A percentile compares a stretch with the other conserved stretches of the same genome.
Conservation (phyloP, 2,888 invertebrate genomes). For the Microctonus brassicae region DNA sequence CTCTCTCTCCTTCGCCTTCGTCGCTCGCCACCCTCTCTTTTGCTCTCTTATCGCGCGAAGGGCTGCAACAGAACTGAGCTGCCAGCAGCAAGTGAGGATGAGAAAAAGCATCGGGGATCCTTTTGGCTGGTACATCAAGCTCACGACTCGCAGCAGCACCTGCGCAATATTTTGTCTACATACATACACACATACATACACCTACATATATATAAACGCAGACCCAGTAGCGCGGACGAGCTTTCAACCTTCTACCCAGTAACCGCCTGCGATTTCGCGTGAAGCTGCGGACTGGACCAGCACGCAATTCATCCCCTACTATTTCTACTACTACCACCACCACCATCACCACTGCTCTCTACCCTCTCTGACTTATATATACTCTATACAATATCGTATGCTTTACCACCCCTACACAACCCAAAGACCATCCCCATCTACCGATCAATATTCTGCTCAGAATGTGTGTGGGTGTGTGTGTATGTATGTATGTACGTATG, state of each 20-base stretch:
- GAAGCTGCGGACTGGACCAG: conserved; percentile 68
- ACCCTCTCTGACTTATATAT: too few species aligned
- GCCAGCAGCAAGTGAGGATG: conserved; percentile 19
- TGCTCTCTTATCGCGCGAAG: conserved; percentile 47
- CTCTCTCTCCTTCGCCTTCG: too few species aligned
- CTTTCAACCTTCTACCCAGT: conserved; percentile 38
- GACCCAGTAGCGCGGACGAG: conserved; percentile 21
- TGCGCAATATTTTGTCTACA: too few species aligned
- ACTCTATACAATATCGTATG: too few species aligned
- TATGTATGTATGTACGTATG: background rate
- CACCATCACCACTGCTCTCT: conserved; percentile 62
- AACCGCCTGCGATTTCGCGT: conserved; percentile 59
- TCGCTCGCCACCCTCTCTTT: too few species aligned
- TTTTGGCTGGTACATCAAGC: conserved; percentile 43
- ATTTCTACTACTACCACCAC: conserved; percentile 49
- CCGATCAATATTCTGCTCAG: conserved; percentile 69
- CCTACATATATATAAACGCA: conserved; percentile 20
- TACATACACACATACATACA: too few species aligned
- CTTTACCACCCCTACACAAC: conserved; percentile 22
- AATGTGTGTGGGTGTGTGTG: conserved; percentile 50
- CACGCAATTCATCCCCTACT: conserved; percentile 59
- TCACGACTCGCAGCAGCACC: conserved; percentile 62
- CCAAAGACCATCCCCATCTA: conserved; percentile 52
- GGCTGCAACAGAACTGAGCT: conserved; percentile 50
- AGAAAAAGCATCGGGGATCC: conserved; percentile 18